phyloP scores from a whole-genome alignment of 2,888 invertebrate species.

The Neoaliturus tenellus region DNA sequence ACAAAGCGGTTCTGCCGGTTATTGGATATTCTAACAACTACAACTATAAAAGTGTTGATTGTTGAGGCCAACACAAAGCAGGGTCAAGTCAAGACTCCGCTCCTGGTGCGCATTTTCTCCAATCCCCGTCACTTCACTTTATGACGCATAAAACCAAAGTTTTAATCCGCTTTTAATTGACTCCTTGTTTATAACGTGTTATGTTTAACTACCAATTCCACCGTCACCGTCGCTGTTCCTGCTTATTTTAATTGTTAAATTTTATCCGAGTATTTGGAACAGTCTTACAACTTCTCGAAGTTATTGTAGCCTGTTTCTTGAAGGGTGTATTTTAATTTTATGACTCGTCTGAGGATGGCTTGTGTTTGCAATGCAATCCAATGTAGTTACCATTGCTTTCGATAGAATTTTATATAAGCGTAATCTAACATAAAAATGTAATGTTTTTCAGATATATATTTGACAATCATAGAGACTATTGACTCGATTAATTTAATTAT shows the following conservation, averaged over 20 bases:
- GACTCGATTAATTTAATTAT: too few relatives aligned
- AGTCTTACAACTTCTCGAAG: neutral
- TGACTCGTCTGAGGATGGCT: too few relatives aligned
- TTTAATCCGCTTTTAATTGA: constrained; percentile 46
- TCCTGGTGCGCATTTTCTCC: neutral
- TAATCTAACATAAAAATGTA: too few relatives aligned
- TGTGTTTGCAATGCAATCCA: too few relatives aligned
- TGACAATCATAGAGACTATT: too few relatives aligned
- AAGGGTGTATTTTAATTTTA: neutral
- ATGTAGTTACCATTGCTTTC: too few relatives aligned
- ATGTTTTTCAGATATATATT: too few relatives aligned
- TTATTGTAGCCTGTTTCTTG: neutral
- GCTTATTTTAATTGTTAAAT: constrained; percentile 21
- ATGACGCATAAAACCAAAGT: constrained; percentile 44
- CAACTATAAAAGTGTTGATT: neutral
- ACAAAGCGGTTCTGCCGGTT: too few relatives aligned
- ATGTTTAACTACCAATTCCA: constrained; percentile 7
- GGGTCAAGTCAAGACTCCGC: neutral
- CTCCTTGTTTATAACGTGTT: constrained; percentile 44
- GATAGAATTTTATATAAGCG: too few relatives aligned
- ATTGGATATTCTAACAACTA: neutral
- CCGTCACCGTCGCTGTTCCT: constrained; percentile 21
- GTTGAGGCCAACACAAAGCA: neutral
- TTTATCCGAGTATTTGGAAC: constrained; percentile 1
- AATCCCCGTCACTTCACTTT: constrained; percentile 36